Evolutionary conservation across 2,797 vertebrate species (phyloP).

Genomic region (Enteromius anoplus): DNA sequence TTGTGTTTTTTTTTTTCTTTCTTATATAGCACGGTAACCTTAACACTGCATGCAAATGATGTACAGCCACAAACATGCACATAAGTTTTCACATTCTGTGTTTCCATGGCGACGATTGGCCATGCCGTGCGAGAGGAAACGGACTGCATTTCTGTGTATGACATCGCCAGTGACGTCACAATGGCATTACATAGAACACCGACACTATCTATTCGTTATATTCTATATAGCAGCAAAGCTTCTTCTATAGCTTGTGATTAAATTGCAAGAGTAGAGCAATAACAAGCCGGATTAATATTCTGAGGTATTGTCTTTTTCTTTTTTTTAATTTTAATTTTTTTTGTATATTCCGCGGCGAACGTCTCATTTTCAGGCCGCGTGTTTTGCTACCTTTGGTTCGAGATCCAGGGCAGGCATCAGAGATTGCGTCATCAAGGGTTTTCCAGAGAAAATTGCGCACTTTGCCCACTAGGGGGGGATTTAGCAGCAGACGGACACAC

Average conservation of each 20-base stretch:
- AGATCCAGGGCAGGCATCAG: conserved; percentile 89
- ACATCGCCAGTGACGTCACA: conserved; percentile 80
- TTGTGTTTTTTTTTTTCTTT: conserved; percentile 76
- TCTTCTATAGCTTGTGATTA: conserved; percentile 96
- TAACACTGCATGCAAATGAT: conserved; percentile 92
- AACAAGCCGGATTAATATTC: conserved; percentile 87
- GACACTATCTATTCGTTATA: conserved; percentile 77
- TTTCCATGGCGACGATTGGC: conserved; percentile 82
- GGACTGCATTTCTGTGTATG: conserved; percentile 84
- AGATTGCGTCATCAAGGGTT: conserved; percentile 88
- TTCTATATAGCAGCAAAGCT: conserved; percentile 97
- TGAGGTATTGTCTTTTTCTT: conserved; percentile 88
- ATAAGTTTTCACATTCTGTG: conserved; percentile 86
- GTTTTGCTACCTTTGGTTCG: conserved; percentile 97
- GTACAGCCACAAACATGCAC: conserved; percentile 91
- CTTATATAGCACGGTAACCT: conserved; percentile 77
- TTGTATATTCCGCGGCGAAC: conserved; percentile 82
- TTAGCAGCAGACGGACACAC: conserved; percentile 85
- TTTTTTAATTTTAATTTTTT: conserved; percentile 72
- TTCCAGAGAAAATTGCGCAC: conserved; percentile 93
- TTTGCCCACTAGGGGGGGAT: conserved; percentile 80
- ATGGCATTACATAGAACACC: conserved; percentile 94
- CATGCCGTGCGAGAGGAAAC: conserved; percentile 72
- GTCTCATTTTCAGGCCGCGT: conserved; percentile 82
- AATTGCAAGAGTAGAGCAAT: conserved; percentile 92